Base-by-base conservation (phyloP, 1,140 invertebrate genomes). In the Drosophila pachea region DNA sequence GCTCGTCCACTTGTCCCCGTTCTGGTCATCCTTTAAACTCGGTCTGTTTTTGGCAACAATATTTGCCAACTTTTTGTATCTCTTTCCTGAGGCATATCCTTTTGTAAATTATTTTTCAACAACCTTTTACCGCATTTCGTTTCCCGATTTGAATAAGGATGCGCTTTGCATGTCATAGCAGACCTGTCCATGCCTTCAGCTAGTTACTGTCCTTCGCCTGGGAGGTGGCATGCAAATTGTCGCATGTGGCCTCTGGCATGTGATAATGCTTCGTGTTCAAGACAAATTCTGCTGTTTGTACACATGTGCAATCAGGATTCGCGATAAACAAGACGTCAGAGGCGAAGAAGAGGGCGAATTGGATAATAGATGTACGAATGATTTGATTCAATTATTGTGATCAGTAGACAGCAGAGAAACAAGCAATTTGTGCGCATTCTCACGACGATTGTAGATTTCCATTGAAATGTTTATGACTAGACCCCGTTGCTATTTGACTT, bases 81-180 rank as follows among this genome's bases (percentile, higher is more conserved):
- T 32, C 14, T 22, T 22, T 22, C 22, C 22, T 22, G 22, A 22
- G 22, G 22, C 22, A 22, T 22, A 22, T 22, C 42, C 35, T 35
- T 56, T 5, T 56, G 47, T 22, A 65, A 70, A 70, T 66, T 53
- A 59, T 66, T 59, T 70, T 59, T 40, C 68, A 66, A 66, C 68
- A 66, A 66, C 54, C 66, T 70, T 53, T 70, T 63, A 59, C 59
- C 59, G 45, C 16, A 48, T 60, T 70, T 66, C 16, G 48, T 38
- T 59, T 54, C 66, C 59, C 68, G 54, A 54, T 70, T 70, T 49
- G 53, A 66, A 35, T 32, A 4, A 45, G 29, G 36, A 70, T 59
- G 62, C 48, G 54, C 48, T 42, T 65, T 47, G 53, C 52, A 52
- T 65, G 52, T 69, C 53, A 65, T 6, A 43, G 36, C 9, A 47